Percentiles rank a stretch among this genome's conserved stretches.
Evolutionary conservation across 2,888 invertebrate species (phyloP).

Genomic region (Cephus nigrinus): DNA sequence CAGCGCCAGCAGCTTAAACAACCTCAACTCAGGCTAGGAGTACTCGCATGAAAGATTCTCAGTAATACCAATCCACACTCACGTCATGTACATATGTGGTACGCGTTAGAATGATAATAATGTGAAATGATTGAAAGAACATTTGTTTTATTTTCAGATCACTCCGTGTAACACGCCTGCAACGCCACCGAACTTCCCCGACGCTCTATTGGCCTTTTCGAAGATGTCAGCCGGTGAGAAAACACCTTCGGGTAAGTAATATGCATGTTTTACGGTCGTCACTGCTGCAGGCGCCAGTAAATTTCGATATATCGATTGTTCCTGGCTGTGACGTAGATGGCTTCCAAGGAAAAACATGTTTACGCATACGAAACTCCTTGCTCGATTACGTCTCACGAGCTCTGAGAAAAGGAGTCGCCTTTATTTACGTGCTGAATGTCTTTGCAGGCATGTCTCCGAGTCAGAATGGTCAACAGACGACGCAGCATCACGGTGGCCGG

Average conservation of each 20-base stretch:
- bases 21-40: conserved; percentile 26
- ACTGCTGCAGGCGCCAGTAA: too few species aligned
- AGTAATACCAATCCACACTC: too few species aligned
- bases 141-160: conserved; percentile 69
- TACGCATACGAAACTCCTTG: not conserved
- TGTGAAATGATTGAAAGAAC: too few species aligned
- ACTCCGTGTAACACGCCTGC: conserved; percentile 95
- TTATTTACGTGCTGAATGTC: not conserved
- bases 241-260: conserved; percentile 64
- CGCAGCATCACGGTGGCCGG: conserved; percentile 67
- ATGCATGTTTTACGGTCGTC: too few species aligned
- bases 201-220: conserved; percentile 88
- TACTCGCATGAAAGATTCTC: too few species aligned
- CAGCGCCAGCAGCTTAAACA: conserved; percentile 35
- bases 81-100: too few species aligned
- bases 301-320: too few species aligned
- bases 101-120: too few species aligned
- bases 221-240: conserved; percentile 82
- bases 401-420: too few species aligned
- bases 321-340: not conserved
- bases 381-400: too few species aligned
- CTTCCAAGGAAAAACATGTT: not conserved
- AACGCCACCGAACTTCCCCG: conserved; percentile 94
- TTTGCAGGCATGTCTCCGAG: conserved; percentile 65
- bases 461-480: conserved; percentile 63